phyloP scores from a whole-genome alignment of 2,888 invertebrate species.

The Euproctis similis region DNA sequence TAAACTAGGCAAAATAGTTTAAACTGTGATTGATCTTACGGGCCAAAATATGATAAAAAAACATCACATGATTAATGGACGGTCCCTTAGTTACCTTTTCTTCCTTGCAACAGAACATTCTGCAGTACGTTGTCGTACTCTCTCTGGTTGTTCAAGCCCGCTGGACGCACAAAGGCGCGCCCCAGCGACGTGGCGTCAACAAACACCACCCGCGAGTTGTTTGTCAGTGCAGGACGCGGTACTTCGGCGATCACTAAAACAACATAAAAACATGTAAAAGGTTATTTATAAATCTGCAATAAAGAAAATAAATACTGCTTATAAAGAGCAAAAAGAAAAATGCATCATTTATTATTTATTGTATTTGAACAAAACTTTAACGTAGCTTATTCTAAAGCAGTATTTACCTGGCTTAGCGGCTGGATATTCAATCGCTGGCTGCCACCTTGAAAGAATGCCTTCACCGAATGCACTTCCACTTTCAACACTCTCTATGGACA shows the following conservation, averaged over 20 bases:
- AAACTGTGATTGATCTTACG: no score
- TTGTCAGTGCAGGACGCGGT: conserved; percentile 29
- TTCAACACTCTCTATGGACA: conserved; percentile 27
- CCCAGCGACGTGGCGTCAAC: conserved; percentile 30
- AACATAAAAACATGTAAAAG: no score
- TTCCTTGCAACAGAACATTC: conserved; percentile 31
- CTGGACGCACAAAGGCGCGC: conserved; percentile 32
- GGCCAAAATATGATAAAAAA: neutral
- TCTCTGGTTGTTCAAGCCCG: conserved; percentile 14
- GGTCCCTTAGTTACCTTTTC: conserved; percentile 24
- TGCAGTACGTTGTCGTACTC: conserved; percentile 34
- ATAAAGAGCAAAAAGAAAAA: no score
- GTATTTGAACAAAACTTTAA: no score
- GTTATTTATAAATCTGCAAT: no score
- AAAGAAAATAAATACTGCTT: no score
- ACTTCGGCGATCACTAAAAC: conserved; percentile 42
- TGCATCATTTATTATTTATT: no score
- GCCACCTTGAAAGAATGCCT: conserved; percentile 42
- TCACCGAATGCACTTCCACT: conserved; percentile 22
- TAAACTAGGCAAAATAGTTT: no score
- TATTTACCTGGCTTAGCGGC: conserved; percentile 13
- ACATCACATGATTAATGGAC: neutral
- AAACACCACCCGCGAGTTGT: conserved; percentile 30
- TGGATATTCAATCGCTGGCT: conserved; percentile 36
- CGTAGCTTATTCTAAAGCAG: no score